Evolutionary conservation across 1,140 invertebrate genomes (phyloP).

Genomic region (Rhynchophorus ferrugineus): DNA sequence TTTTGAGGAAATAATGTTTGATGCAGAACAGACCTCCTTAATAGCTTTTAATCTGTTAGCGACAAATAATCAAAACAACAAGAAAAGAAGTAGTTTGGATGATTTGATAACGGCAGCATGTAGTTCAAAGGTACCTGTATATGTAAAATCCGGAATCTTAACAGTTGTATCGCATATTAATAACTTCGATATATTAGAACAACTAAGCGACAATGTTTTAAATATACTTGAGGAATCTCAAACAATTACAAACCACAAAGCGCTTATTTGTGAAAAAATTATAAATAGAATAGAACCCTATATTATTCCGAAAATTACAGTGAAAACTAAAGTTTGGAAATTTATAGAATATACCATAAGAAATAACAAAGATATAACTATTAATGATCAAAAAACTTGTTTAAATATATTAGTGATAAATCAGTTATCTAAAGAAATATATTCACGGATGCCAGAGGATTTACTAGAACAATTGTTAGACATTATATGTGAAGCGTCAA

Average conservation of each 20-base stretch:
- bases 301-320: conserved; percentile 15
- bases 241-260: conserved; percentile 43
- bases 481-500: conserved; percentile 37
- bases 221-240: conserved; percentile 38
- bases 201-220: conserved; percentile 34
- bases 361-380: conserved; percentile 31
- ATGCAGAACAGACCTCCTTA: conserved; percentile 52
- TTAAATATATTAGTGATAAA: conserved; percentile 43
- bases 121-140: conserved; percentile 38
- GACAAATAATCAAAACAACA: conserved; percentile 26
- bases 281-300: conserved; percentile 40
- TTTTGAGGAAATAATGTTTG: conserved; percentile 50
- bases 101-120: conserved; percentile 33
- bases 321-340: conserved; percentile 39
- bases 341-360: conserved; percentile 41
- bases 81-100: conserved; percentile 25
- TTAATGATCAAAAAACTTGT: conserved; percentile 14
- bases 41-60: conserved; percentile 46
- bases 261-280: conserved; percentile 41
- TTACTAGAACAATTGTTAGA: conserved; percentile 37
- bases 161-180: conserved; percentile 48
- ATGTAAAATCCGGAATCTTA: conserved; percentile 43
- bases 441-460: conserved; percentile 36
- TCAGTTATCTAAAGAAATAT: conserved; percentile 52
- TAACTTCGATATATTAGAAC: conserved; percentile 43